phyloP scores from a whole-genome alignment of 37 sponge, comb jelly and placozoan genomes.

The Chondrilla cf. caribensis region DNA sequence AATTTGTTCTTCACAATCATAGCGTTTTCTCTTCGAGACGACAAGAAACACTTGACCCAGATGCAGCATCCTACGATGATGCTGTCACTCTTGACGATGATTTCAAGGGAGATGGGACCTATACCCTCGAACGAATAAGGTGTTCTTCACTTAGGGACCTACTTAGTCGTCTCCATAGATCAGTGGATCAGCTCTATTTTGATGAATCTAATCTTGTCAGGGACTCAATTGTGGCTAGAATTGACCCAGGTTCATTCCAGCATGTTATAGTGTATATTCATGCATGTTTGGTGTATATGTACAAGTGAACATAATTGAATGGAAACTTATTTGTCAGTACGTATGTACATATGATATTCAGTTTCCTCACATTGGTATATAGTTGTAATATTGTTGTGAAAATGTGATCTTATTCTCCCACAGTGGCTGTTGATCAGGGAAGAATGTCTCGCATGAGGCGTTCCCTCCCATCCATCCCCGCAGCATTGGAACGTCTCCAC shows the following conservation, averaged over 20 bases:
- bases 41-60: background rate
- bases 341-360: background rate
- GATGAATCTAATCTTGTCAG: background rate
- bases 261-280: too few species aligned
- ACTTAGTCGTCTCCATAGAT: background rate
- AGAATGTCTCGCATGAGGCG: slow-evolving; percentile 11
- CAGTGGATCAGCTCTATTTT: background rate
- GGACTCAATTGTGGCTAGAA: slow-evolving; percentile 10
- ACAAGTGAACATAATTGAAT: background rate
- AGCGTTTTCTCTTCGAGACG: background rate
- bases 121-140: background rate
- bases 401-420: background rate
- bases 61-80: slow-evolving; percentile 5
- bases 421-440: background rate
- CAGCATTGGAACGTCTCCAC: slow-evolving; percentile 15
- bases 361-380: too few species aligned
- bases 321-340: background rate
- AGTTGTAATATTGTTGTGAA: background rate
- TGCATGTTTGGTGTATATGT: too few species aligned
- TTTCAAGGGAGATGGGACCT: background rate
- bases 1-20: background rate
- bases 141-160: background rate
- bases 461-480: slow-evolving; percentile 14
- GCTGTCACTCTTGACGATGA: slow-evolving; percentile 6
- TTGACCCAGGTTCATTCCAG: background rate